These are phyloP conservation scores for Brachystomella parvula DNA, from an alignment of 1,140 invertebrate species.

Conservation along the genomic window DNA sequence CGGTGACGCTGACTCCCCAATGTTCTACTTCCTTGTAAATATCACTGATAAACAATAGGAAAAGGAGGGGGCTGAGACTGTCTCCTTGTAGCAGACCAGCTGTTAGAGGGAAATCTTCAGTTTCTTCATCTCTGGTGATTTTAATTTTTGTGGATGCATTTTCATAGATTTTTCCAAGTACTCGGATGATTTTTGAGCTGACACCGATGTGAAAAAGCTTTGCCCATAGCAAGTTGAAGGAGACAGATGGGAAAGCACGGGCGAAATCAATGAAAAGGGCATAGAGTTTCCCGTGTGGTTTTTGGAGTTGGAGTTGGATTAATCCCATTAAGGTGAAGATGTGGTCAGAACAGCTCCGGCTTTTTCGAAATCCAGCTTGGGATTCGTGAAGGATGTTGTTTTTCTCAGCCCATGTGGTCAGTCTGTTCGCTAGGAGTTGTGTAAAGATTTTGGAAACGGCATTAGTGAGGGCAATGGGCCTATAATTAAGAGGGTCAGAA, in stretches of 20 bases:
- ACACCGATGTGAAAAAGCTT: slow-evolving; percentile 34
- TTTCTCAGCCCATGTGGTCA: slow-evolving; percentile 30
- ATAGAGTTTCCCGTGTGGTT: slow-evolving; percentile 25
- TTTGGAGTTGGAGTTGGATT: slow-evolving; percentile 28
- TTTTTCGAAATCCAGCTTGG: slow-evolving; percentile 38
- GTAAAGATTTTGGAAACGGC: slow-evolving; percentile 35
- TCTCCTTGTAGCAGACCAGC: slow-evolving; percentile 38
- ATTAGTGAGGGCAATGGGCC: slow-evolving; percentile 38
- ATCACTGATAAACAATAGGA: slow-evolving; percentile 35
- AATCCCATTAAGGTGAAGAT: slow-evolving; percentile 33
- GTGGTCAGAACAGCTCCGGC: slow-evolving; percentile 33
- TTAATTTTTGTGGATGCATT: slow-evolving; percentile 18
- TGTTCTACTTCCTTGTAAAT: slow-evolving; percentile 16
- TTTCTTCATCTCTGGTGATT: slow-evolving; percentile 2
- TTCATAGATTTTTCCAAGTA: slow-evolving; percentile 34
- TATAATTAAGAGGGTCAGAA: slow-evolving; percentile 34
- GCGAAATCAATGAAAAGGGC: slow-evolving; percentile 37
- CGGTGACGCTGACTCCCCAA: slow-evolving; percentile 12
- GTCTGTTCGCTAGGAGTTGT: slow-evolving; percentile 30
- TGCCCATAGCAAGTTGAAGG: slow-evolving; percentile 33
- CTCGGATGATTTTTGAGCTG: slow-evolving; percentile 34
- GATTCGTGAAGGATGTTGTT: slow-evolving; percentile 32
- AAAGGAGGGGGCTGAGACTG: slow-evolving; percentile 35
- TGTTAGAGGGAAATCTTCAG: slow-evolving; percentile 19
- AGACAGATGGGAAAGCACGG: slow-evolving; percentile 36